A percentile compares a stretch with the other conserved stretches of the same genome.
These are phyloP conservation scores for Atrina japonica DNA, from an alignment of 2,888 invertebrate genomes.

Conservation along the genomic window DNA sequence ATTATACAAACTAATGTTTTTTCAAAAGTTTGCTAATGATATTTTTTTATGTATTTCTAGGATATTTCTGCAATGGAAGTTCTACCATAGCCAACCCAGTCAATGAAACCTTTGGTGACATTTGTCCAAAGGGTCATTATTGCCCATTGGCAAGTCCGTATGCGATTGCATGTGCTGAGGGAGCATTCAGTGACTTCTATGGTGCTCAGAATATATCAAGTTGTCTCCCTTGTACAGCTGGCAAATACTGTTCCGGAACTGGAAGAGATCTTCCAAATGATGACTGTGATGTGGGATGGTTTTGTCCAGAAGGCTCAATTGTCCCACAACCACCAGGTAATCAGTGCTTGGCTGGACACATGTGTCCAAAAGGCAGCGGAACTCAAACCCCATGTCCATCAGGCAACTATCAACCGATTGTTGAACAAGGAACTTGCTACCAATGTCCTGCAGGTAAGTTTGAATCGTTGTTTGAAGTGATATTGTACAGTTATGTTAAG, in stretches of 20 bases:
- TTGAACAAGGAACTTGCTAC: constrained; percentile 69
- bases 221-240: constrained; percentile 77
- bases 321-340: constrained; percentile 75
- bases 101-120: constrained; percentile 76
- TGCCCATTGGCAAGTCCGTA: constrained; percentile 72
- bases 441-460: constrained; percentile 70
- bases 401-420: constrained; percentile 73
- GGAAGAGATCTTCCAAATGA: constrained; percentile 72
- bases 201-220: constrained; percentile 71
- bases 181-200: constrained; percentile 69
- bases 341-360: constrained; percentile 75
- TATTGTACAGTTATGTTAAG: too few relatives aligned
- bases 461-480: too few relatives aligned
- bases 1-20: too few relatives aligned
- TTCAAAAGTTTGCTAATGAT: too few relatives aligned
- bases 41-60: constrained; percentile 1
- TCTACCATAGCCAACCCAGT: constrained; percentile 75
- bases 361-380: constrained; percentile 73
- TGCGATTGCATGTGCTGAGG: constrained; percentile 72
- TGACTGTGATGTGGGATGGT: constrained; percentile 74
- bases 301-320: constrained; percentile 71
- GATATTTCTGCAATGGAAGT: constrained; percentile 74
- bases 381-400: constrained; percentile 73
- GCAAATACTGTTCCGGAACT: constrained; percentile 73
- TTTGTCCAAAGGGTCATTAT: constrained; percentile 78